Percentiles rank a stretch among this genome's conserved stretches.
Evolutionary conservation across 1,140 invertebrate species (phyloP).

Genomic region (Pseudachorutes palmiensis): DNA sequence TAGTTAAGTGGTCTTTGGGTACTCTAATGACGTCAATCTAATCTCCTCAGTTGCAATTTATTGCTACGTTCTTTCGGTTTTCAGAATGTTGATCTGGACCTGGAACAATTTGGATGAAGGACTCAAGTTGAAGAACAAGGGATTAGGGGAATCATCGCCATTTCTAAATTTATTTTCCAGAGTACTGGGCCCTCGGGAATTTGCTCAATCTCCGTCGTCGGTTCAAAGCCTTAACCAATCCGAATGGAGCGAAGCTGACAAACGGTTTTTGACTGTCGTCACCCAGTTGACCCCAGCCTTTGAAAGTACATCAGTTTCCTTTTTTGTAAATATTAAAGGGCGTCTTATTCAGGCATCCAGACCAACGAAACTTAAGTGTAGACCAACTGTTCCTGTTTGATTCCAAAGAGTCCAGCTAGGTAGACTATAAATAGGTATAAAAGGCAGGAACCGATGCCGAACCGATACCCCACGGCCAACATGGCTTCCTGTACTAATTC

Average conservation of each 20-base stretch:
- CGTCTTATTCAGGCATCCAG: not conserved
- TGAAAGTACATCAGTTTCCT: slow-evolving; percentile 8
- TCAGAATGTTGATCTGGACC: not conserved
- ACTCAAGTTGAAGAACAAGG: too few relatives aligned
- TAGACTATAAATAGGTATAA: slow-evolving; percentile 13
- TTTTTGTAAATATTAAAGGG: slow-evolving; percentile 1
- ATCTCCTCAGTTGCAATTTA: slow-evolving; percentile 19
- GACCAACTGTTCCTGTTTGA: not conserved
- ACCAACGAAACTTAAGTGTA: not conserved
- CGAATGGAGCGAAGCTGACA: too few relatives aligned
- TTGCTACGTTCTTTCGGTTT: not conserved
- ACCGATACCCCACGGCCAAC: too few relatives aligned
- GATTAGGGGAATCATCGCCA: too few relatives aligned
- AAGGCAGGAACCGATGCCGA: not conserved
- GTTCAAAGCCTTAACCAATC: too few relatives aligned
- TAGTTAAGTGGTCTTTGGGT: slow-evolving; percentile 3
- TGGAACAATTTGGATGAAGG: not conserved
- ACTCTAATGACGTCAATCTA: not conserved
- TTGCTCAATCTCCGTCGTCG: too few relatives aligned
- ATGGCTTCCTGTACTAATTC: too few relatives aligned
- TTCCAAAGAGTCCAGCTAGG: not conserved
- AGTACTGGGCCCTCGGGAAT: too few relatives aligned
- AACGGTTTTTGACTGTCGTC: too few relatives aligned
- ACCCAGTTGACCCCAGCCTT: slow-evolving; percentile 1
- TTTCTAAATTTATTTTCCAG: too few relatives aligned